These are phyloP conservation scores for Nesometra sesokonis DNA, from an alignment of 35 echinoderm and acorn worm species.

Conservation along the genomic window DNA sequence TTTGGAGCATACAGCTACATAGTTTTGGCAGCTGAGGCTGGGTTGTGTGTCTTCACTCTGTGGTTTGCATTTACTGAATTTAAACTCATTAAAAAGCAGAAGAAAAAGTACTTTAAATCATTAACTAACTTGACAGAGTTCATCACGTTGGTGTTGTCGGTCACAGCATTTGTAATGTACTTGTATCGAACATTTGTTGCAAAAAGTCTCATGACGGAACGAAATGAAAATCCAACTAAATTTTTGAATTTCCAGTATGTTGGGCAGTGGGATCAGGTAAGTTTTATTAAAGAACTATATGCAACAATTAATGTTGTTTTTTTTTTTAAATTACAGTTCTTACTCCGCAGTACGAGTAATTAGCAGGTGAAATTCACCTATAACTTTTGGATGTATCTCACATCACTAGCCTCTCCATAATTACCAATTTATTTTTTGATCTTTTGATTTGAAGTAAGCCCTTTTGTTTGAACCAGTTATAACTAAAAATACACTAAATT, in stretches of 20 bases:
- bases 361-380: too few species aligned
- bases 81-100: slow-evolving; percentile 1
- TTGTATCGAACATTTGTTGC: slow-evolving; percentile 59
- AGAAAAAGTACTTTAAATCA: slow-evolving; percentile 19
- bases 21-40: slow-evolving; percentile 57
- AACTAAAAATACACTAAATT: too few species aligned
- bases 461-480: too few species aligned
- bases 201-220: slow-evolving; percentile 35
- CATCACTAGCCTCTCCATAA: too few species aligned
- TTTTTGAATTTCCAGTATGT: slow-evolving; percentile 86
- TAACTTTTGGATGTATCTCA: too few species aligned
- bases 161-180: slow-evolving; percentile 48
- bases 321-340: too few species aligned
- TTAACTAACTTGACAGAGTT: slow-evolving; percentile 17
- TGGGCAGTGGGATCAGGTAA: slow-evolving; percentile 80
- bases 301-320: too few species aligned
- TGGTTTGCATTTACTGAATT: slow-evolving; percentile 17
- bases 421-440: too few species aligned
- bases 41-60: slow-evolving; percentile 43
- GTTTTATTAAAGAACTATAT: too few species aligned
- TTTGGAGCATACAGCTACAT: slow-evolving; percentile 78
- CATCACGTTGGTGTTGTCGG: slow-evolving; percentile 32
- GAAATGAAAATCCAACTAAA: slow-evolving; percentile 1
- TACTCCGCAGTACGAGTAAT: too few species aligned
- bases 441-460: too few species aligned